Evolutionary conservation across 2,888 invertebrate species (phyloP).

Genomic region (Zhengitettix transpicula): DNA sequence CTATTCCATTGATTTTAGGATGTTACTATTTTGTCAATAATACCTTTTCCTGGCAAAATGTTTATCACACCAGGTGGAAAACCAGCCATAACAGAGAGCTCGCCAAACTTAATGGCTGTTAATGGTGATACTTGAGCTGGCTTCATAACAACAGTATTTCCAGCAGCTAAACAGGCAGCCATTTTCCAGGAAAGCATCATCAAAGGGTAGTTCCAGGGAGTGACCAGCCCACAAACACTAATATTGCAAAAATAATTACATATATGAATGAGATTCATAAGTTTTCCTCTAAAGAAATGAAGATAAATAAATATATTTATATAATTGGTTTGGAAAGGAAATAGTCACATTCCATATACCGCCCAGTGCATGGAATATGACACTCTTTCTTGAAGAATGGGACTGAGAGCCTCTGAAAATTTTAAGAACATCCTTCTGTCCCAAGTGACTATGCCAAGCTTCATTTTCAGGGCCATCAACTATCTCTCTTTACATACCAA

Average conservation of each 20-base stretch:
- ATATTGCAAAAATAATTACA: constrained; percentile 9
- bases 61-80: constrained; percentile 91
- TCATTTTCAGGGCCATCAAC: neutral
- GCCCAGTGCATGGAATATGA: too few relatives aligned
- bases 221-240: constrained; percentile 79
- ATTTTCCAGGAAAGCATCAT: constrained; percentile 99
- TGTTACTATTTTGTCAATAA: too few relatives aligned
- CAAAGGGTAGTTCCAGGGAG: constrained; percentile 95
- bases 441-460: too few relatives aligned
- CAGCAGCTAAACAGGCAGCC: constrained; percentile 92
- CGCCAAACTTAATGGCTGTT: constrained; percentile 90
- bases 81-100: constrained; percentile 75
- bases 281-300: too few relatives aligned
- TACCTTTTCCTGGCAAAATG: constrained; percentile 68
- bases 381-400: too few relatives aligned
- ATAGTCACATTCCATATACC: too few relatives aligned
- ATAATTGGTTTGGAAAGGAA: neutral
- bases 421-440: too few relatives aligned
- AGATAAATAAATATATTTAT: neutral
- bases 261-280: too few relatives aligned
- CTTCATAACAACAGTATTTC: constrained; percentile 91
- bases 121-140: constrained; percentile 81
- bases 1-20: too few relatives aligned
- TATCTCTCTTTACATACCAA: too few relatives aligned
- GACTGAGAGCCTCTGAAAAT: too few relatives aligned